Conservation (phyloP, 2,888 invertebrate species). For the Panzeria rudis region DNA sequence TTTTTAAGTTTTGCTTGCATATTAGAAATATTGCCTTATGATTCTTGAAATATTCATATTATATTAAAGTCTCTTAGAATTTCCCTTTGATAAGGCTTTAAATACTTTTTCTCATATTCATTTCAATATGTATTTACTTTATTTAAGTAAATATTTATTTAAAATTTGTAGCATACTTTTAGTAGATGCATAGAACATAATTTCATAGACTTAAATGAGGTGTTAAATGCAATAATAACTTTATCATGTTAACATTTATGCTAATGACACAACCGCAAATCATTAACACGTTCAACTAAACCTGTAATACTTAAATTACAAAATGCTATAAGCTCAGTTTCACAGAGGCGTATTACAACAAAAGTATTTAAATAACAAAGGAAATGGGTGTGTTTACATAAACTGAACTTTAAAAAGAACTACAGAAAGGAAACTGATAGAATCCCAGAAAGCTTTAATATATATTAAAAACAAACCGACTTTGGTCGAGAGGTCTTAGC, state of each 20-base stretch:
- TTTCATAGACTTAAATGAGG: slow-evolving; percentile 50
- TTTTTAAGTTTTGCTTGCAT: no score
- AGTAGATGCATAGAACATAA: slow-evolving; percentile 25
- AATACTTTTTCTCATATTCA: background rate
- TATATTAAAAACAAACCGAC: no score
- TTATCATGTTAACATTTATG: slow-evolving; percentile 72
- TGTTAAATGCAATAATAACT: slow-evolving; percentile 71
- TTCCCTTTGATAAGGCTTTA: background rate
- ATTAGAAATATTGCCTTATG: no score
- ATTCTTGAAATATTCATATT: no score
- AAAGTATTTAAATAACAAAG: background rate
- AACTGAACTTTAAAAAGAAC: no score
- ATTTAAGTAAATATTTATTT: slow-evolving; percentile 47
- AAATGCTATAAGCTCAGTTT: background rate
- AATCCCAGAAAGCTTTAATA: no score
- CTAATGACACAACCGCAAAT: slow-evolving; percentile 71
- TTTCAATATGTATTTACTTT: slow-evolving; percentile 31
- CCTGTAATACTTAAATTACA: slow-evolving; percentile 37
- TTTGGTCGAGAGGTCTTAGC: no score
- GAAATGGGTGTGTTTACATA: background rate
- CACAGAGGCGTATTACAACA: slow-evolving; percentile 22
- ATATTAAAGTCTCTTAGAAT: background rate
- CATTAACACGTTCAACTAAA: slow-evolving; percentile 35
- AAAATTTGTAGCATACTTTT: slow-evolving; percentile 31
- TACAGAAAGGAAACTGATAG: no score